These are phyloP conservation scores for Aurelia coerulea DNA, from an alignment of 30 jellyfish, hydroid and myxozoan genomes.

Conservation along the genomic window DNA sequence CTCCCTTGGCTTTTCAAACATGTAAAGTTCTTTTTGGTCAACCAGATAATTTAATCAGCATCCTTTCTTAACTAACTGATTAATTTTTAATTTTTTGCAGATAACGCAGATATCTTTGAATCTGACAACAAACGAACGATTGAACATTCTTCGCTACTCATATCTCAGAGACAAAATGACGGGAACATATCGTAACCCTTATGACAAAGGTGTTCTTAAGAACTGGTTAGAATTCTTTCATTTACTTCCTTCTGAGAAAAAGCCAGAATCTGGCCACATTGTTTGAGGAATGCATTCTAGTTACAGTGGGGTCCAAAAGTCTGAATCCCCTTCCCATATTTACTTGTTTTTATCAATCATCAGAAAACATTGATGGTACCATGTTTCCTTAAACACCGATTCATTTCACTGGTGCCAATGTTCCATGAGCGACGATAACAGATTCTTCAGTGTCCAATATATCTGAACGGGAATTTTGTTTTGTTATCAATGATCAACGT, in stretches of 20 bases:
- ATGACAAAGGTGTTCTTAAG: constrained; percentile 77
- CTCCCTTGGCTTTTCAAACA: too few relatives aligned
- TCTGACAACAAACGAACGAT: constrained; percentile 84
- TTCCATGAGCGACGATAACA: too few relatives aligned
- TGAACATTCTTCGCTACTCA: constrained; percentile 72
- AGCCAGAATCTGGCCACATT: neutral
- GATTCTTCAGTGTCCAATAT: too few relatives aligned
- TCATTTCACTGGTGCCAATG: too few relatives aligned
- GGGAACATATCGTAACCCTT: constrained; percentile 83
- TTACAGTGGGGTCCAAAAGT: neutral
- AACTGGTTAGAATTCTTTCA: constrained; percentile 90
- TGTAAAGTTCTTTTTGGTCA: too few relatives aligned
- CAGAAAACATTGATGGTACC: too few relatives aligned
- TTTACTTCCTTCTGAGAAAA: constrained; percentile 58
- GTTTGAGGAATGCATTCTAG: neutral
- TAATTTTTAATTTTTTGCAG: constrained; percentile 22
- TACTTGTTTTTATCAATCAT: too few relatives aligned
- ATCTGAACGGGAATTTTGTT: too few relatives aligned
- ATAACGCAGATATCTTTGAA: constrained; percentile 69
- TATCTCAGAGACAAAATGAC: constrained; percentile 77
- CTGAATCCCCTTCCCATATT: neutral
- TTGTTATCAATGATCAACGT: too few relatives aligned
- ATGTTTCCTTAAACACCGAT: too few relatives aligned
- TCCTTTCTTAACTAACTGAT: too few relatives aligned
- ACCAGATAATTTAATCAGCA: too few relatives aligned